Evolutionary conservation across 2,888 invertebrate genomes (phyloP), one percentile per base, ranked within the genome.

Genomic region (Zhuqinia jingwanae): DNA sequence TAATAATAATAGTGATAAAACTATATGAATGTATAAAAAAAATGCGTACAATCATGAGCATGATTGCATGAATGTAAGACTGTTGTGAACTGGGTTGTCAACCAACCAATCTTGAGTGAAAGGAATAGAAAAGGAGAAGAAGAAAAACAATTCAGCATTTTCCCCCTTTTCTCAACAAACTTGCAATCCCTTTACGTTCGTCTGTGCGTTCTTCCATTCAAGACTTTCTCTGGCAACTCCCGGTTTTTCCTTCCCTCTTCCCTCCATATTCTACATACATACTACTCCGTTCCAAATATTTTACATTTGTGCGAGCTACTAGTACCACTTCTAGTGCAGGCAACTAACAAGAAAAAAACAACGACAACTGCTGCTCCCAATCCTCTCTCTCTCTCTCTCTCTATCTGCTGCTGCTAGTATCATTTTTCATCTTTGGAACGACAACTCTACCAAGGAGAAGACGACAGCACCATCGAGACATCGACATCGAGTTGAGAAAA

Each of bases 371-470:
- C 36, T 56, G 27, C 27, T 60, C 27, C 60, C 60, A 27, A 25
- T 60, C 25, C 2, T 47, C 60, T 60, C 27, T 60, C 17, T 50
- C n/a, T 50, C 50, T 50, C 50, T 50, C 15, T 50, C 58, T 1
- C 22, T 58, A 22, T 22, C 45, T 45, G 13, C 68, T 45, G 25
- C 22, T 25, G 3, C 45, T 47, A 80, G 65, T 82, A 82, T 82
- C 82, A 82, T 82, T 82, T 82, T 76, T 82, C 82, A 82, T 82
- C 75, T 47, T 81, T 36, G 22, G 45, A 58, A 58, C n/a, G n/a
- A n/a, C n/a, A n/a, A n/a, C n/a, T n/a, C n/a, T n/a, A n/a, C n/a
- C n/a, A n/a, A n/a, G n/a, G n/a, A n/a, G n/a, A n/a, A n/a, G n/a
- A n/a, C n/a, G 20, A 15, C 53, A 53, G 53, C 20, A 53, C n/a